These are phyloP conservation scores for Thaumatotibia leucotreta DNA, from an alignment of 1,140 invertebrate genomes.

Conservation along the genomic window DNA sequence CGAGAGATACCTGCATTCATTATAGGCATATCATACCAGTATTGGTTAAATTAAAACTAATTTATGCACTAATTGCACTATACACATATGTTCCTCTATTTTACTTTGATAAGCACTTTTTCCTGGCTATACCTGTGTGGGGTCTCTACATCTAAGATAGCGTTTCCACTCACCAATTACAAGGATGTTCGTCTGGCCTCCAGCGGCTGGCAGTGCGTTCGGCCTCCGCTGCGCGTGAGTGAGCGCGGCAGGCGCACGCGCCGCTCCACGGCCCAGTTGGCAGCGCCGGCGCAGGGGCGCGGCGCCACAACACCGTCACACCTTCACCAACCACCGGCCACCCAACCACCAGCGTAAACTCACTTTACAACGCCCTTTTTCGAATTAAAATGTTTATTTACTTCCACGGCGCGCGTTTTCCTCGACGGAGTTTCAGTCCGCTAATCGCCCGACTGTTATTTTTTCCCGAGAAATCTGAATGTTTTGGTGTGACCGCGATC, in stretches of 20 bases:
- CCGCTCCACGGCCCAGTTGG: not conserved
- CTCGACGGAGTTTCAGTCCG: no score
- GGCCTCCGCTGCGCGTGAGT: not conserved
- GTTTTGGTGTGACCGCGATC: slow-evolving; percentile 62
- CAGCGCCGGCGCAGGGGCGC: not conserved
- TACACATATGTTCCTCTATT: no score
- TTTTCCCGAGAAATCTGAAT: slow-evolving; percentile 57
- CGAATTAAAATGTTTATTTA: no score
- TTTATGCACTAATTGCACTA: no score
- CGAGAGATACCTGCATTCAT: no score
- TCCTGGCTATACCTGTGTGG: no score
- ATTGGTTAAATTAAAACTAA: no score
- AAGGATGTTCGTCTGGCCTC: not conserved
- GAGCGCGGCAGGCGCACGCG: slow-evolving; percentile 13
- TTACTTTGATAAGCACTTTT: no score
- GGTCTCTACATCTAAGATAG: not conserved
- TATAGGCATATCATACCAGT: no score
- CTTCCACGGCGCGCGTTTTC: no score
- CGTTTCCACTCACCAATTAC: not conserved
- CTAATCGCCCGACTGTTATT: slow-evolving; percentile 31
- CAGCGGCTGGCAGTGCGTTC: not conserved
- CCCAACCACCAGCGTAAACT: not conserved
- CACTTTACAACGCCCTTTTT: no score
- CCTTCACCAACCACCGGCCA: not conserved
- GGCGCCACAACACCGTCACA: not conserved